Conservation (phyloP, 2,888 invertebrate genomes). For the Monopis laevigella region DNA sequence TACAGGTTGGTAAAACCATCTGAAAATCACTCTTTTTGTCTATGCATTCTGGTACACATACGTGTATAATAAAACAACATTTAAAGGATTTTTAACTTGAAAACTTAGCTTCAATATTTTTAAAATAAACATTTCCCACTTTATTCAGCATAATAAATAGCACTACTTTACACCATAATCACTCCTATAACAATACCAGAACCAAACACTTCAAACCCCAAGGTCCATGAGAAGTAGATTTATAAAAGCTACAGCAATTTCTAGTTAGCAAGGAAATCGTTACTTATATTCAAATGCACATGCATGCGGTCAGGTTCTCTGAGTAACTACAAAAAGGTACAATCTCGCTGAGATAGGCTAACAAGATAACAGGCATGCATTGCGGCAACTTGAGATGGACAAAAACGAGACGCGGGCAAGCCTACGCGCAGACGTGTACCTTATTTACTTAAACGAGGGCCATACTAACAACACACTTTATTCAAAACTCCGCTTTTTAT, state of each 20-base stretch:
- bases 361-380: conserved; percentile 63
- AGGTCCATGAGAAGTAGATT: background rate
- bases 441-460: conserved; percentile 62
- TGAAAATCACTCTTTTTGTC: too few species aligned
- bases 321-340: conserved; percentile 46
- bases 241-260: background rate
- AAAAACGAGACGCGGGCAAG: conserved; percentile 50
- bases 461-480: conserved; percentile 28
- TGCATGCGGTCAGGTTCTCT: conserved; percentile 10
- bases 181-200: too few species aligned
- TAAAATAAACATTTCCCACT: too few species aligned
- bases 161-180: too few species aligned
- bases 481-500: conserved; percentile 11
- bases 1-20: too few species aligned
- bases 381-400: conserved; percentile 51
- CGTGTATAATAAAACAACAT: too few species aligned
- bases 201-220: background rate
- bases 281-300: conserved; percentile 13
- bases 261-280: conserved; percentile 11
- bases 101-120: too few species aligned
- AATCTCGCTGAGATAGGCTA: conserved; percentile 62
- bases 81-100: too few species aligned
- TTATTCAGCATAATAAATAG: too few species aligned
- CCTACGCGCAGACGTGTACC: conserved; percentile 52
- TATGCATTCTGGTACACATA: too few species aligned